Evolutionary conservation across 1,140 invertebrate genomes (phyloP).

Genomic region (Stratiolaelaps scimitus): DNA sequence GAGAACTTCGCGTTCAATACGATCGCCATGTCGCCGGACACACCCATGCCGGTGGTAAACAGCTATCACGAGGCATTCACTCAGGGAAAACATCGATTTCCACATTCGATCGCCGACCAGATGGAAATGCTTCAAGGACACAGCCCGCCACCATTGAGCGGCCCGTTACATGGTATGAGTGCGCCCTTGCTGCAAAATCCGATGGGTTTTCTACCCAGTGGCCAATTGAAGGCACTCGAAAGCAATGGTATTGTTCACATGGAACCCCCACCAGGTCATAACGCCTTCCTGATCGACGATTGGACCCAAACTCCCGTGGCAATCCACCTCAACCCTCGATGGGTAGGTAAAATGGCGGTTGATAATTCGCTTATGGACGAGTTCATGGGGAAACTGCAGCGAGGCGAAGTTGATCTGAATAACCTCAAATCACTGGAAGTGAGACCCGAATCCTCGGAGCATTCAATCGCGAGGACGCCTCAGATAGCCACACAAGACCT

Average conservation of each 20-base stretch:
- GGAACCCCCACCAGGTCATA: neutral
- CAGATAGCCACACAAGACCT: too few species aligned
- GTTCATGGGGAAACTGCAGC: slow-evolving; percentile 1
- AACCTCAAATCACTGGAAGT: neutral
- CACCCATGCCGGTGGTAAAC: neutral
- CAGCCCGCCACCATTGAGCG: too few species aligned
- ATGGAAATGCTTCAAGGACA: too few species aligned
- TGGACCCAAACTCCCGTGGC: neutral
- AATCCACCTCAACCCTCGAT: neutral
- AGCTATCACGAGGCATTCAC: neutral
- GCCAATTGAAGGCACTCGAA: too few species aligned
- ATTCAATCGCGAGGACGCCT: too few species aligned
- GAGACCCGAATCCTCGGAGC: too few species aligned
- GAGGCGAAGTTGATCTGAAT: slow-evolving; percentile 23
- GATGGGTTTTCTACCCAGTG: too few species aligned
- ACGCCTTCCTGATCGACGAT: slow-evolving; percentile 7
- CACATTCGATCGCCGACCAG: too few species aligned
- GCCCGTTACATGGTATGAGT: too few species aligned
- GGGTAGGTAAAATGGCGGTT: slow-evolving; percentile 3
- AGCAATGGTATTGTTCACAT: neutral
- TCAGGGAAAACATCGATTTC: neutral
- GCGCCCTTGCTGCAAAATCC: too few species aligned
- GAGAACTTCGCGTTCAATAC: slow-evolving; percentile 23
- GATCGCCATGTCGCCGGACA: neutral
- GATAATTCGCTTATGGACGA: slow-evolving; percentile 26